Conservation (phyloP, 2,113 vertebrate species). For the Ifrita kowaldi region DNA sequence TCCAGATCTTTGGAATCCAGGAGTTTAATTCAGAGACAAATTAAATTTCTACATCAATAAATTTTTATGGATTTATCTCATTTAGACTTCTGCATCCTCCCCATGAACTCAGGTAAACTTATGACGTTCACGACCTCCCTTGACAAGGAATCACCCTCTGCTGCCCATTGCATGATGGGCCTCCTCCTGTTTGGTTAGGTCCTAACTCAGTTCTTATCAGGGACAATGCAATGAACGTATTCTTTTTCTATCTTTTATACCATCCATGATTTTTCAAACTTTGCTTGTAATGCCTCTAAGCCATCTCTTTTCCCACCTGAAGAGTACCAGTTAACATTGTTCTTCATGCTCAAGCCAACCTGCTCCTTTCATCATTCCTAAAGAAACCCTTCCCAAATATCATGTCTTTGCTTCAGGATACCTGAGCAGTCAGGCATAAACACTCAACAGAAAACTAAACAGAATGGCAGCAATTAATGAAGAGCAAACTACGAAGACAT, state of each 20-base stretch:
- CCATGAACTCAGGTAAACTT: background rate
- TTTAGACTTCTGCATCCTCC: background rate
- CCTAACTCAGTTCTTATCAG: background rate
- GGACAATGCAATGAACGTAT: background rate
- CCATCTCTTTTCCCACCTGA: background rate
- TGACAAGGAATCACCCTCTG: background rate
- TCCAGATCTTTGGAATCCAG: background rate
- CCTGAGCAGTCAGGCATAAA: background rate
- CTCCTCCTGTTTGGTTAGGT: background rate
- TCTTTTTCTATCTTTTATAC: background rate
- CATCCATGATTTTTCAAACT: background rate
- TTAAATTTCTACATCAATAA: background rate
- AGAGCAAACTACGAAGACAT: background rate
- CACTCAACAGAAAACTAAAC: background rate
- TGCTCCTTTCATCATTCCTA: background rate
- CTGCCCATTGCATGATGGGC: background rate
- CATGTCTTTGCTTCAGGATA: background rate
- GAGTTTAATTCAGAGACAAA: background rate
- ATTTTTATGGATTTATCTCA: background rate
- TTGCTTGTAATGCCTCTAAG: background rate
- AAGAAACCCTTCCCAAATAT: background rate
- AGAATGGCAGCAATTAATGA: background rate
- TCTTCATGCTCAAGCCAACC: background rate
- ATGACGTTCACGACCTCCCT: background rate
- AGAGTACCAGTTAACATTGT: background rate